Percentiles rank a stretch among this genome's conserved stretches.
phyloP scores from a whole-genome alignment of 1,140 invertebrate species.

The Aphidius ervi region DNA sequence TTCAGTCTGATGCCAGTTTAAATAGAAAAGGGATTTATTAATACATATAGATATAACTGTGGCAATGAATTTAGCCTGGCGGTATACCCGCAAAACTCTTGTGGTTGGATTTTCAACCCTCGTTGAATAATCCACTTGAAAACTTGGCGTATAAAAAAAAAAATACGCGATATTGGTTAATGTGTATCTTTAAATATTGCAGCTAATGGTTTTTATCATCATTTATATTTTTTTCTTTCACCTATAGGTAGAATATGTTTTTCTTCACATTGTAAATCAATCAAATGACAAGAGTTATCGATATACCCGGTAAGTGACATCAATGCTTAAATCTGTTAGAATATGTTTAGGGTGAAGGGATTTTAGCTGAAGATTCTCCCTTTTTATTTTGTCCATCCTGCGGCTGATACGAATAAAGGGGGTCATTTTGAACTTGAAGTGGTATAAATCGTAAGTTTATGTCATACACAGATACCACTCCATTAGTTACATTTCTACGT shows the following conservation, averaged over 20 bases:
- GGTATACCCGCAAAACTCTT: slow-evolving; percentile 25
- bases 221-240: neutral
- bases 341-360: slow-evolving; percentile 32
- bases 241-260: neutral
- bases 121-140: slow-evolving; percentile 25
- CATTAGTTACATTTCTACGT: slow-evolving; percentile 43
- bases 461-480: slow-evolving; percentile 40
- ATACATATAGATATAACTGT: slow-evolving; percentile 34
- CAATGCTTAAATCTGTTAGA: slow-evolving; percentile 29
- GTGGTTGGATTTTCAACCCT: slow-evolving; percentile 37
- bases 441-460: slow-evolving; percentile 21
- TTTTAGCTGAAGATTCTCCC: slow-evolving; percentile 28
- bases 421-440: neutral
- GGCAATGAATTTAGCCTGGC: slow-evolving; percentile 37
- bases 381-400: no score
- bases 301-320: slow-evolving; percentile 45
- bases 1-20: neutral
- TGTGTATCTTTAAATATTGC: no score
- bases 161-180: no score
- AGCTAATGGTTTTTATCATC: no score
- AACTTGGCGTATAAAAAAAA: no score
- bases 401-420: no score
- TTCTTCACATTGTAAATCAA: neutral
- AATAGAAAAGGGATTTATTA: slow-evolving; percentile 37
- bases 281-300: slow-evolving; percentile 44